These are phyloP conservation scores for Pygathrix nemaeus DNA, from an alignment of 2,113 vertebrate genomes.

Conservation along the genomic window DNA sequence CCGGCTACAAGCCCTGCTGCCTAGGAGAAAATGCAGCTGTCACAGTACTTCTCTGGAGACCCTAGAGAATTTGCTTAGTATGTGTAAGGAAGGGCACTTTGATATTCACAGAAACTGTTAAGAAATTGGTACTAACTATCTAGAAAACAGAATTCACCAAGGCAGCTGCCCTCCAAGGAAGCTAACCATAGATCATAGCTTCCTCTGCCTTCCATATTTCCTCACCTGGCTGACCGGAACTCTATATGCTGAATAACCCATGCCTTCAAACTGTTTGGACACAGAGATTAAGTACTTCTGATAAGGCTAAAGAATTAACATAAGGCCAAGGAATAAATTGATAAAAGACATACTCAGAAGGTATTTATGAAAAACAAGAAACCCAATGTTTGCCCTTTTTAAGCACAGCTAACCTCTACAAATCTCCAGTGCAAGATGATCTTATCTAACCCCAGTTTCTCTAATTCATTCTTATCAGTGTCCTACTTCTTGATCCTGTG, in stretches of 20 bases:
- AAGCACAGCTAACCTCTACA: not conserved
- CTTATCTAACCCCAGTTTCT: not conserved
- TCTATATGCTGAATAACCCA: not conserved
- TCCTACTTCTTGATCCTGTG: not conserved
- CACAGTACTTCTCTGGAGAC: not conserved
- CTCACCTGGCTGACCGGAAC: not conserved
- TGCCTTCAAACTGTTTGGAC: not conserved
- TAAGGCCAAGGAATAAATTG: not conserved
- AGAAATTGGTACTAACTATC: not conserved
- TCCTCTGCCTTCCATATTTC: not conserved
- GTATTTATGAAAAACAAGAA: conserved; percentile 22
- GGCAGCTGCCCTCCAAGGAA: not conserved
- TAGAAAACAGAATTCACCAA: not conserved
- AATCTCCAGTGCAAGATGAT: not conserved
- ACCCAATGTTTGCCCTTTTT: not conserved
- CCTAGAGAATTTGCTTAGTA: not conserved
- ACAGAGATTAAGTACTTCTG: not conserved
- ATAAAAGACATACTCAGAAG: conserved; percentile 39
- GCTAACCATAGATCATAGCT: not conserved
- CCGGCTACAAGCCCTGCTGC: no score
- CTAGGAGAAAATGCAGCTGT: no score
- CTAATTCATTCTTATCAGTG: not conserved
- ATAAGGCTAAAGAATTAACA: not conserved
- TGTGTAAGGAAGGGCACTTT: not conserved
- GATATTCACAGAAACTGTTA: not conserved